These are phyloP conservation scores for Lepidonotus clava DNA, from an alignment of 2,888 invertebrate genomes.

Conservation along the genomic window DNA sequence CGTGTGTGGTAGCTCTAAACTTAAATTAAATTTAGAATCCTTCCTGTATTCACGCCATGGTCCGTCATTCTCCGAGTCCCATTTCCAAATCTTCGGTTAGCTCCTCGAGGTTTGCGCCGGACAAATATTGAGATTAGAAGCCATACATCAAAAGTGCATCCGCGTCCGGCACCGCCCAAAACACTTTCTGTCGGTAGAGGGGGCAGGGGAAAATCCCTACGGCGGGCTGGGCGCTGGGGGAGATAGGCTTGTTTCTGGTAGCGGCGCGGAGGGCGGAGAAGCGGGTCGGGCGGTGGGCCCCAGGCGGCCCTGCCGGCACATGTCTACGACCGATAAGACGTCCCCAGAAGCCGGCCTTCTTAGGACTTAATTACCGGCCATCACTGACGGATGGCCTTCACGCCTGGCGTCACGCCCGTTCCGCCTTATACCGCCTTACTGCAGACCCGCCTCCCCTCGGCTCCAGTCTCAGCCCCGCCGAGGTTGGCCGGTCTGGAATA, in stretches of 20 bases:
- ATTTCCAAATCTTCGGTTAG: neutral
- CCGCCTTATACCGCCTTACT: neutral
- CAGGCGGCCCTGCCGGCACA: constrained; percentile 14
- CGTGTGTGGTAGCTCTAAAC: too few species aligned
- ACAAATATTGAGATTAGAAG: constrained; percentile 26
- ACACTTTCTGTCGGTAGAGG: neutral
- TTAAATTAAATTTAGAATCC: too few species aligned
- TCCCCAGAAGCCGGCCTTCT: constrained; percentile 7
- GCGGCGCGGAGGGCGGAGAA: neutral
- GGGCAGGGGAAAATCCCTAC: too few species aligned
- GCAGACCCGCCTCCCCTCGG: too few species aligned
- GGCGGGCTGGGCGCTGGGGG: neutral
- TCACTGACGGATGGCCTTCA: constrained; percentile 26
- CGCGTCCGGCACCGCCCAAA: neutral
- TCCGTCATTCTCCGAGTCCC: too few species aligned
- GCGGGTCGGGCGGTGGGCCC: neutral
- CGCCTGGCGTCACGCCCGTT: constrained; percentile 1
- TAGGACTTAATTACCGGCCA: constrained; percentile 39
- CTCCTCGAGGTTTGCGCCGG: neutral
- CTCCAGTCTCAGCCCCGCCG: too few species aligned
- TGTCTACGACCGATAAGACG: neutral
- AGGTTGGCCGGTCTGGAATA: too few species aligned
- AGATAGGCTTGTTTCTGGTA: constrained; percentile 19
- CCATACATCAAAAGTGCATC: neutral
- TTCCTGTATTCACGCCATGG: too few species aligned